These are phyloP conservation scores for Acridotheres tristis DNA, from an alignment of 2,797 vertebrate species.

Conservation along the genomic window DNA sequence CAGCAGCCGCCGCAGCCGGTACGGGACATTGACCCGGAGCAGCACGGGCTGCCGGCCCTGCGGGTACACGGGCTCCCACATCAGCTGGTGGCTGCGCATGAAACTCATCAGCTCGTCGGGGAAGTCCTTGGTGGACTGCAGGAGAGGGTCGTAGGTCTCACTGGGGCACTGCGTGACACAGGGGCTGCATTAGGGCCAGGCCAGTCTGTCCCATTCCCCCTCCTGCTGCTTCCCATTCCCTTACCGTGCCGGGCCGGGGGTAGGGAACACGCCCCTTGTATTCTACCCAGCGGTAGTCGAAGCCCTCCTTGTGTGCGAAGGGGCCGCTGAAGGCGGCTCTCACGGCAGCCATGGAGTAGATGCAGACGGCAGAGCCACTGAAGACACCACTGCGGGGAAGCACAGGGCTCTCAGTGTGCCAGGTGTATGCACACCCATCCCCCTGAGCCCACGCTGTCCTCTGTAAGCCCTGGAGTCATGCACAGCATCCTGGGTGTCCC, in stretches of 20 bases:
- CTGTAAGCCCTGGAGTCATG: accelerated
- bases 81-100: constrained; percentile 87
- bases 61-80: constrained; percentile 86
- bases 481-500: not conserved
- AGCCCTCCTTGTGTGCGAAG: constrained; percentile 86
- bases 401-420: not conserved
- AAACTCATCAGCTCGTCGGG: constrained; percentile 88
- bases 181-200: accelerated
- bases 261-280: constrained; percentile 87
- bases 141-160: constrained; percentile 83
- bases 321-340: constrained; percentile 86
- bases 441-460: not conserved
- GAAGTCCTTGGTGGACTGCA: constrained; percentile 87
- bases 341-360: constrained; percentile 85
- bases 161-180: constrained; percentile 82
- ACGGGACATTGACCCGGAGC: constrained; percentile 70
- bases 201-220: accelerated
- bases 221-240: not conserved
- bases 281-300: constrained; percentile 86
- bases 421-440: accelerated
- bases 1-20: constrained; percentile 78
- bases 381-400: constrained; percentile 73
- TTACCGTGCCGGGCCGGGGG: constrained; percentile 86
- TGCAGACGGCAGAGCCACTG: constrained; percentile 83
- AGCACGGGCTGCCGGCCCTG: constrained; percentile 77